Conservation (phyloP, 2,888 invertebrate species). For the Polydesmus complanatus region DNA sequence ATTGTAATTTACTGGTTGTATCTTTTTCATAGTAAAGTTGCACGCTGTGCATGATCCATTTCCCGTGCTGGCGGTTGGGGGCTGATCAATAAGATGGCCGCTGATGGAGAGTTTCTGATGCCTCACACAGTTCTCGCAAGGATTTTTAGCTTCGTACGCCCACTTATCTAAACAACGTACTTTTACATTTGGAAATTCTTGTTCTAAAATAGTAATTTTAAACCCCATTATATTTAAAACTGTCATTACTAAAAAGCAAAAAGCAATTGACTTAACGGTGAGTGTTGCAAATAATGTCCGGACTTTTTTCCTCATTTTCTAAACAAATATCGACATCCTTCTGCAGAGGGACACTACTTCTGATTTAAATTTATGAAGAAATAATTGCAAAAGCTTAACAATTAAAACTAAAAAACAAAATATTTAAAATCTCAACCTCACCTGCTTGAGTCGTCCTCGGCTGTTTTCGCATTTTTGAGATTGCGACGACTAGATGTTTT, state of each 20-base stretch:
- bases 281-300: slow-evolving; percentile 44
- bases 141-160: slow-evolving; percentile 9
- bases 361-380: slow-evolving; percentile 1
- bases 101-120: slow-evolving; percentile 1
- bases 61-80: not conserved
- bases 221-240: not conserved
- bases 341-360: slow-evolving; percentile 15
- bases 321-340: slow-evolving; percentile 16
- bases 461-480: slow-evolving; percentile 13
- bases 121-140: slow-evolving; percentile 12
- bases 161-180: slow-evolving; percentile 16
- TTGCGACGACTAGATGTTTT: slow-evolving; percentile 10
- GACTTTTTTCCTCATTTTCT: slow-evolving; percentile 43
- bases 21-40: slow-evolving; percentile 11
- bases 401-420: not conserved
- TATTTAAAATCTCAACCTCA: not conserved
- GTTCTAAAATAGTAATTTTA: slow-evolving; percentile 7
- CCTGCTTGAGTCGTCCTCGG: slow-evolving; percentile 16
- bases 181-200: slow-evolving; percentile 16
- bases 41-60: not conserved
- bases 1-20: slow-evolving; percentile 13
- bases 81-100: not conserved
- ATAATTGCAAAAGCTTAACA: too few relatives aligned
- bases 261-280: slow-evolving; percentile 27
- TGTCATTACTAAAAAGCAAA: not conserved